Evolutionary conservation across 2,888 invertebrate species (phyloP), one percentile per base, ranked within the genome.

Genomic region (Eupithecia tripunctaria): DNA sequence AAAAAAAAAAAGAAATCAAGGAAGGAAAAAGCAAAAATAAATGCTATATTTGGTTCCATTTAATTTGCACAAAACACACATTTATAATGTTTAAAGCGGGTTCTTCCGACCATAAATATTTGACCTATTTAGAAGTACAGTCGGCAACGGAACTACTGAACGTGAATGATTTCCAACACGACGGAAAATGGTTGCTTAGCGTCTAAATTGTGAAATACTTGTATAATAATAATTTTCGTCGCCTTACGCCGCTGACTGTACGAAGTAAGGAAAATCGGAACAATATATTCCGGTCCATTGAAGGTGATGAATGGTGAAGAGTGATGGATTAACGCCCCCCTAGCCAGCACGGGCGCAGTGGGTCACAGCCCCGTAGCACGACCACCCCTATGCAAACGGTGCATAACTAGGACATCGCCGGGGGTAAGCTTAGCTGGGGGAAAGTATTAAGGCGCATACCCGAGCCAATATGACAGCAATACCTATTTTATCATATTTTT

Each of bases 41-140:
- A 47, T 1, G n/a, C 36, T 43, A 43, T 18, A 43, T 43, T 43
- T 43, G 41, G 15, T 15, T 43, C 47, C 47, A n/a, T n/a, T 47
- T 47, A 47, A 47, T 47, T 21, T 51, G 47, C 47, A 51, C 47
- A 51, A 51, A 51, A 51, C 47, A n/a, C 47, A 51, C n/a, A 21
- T 51, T 51, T 47, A 47, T 47, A n/a, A 43, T 47, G 1, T 47
- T n/a, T 8, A 21, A 21, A 51, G 21, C 47, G 47, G 10, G n/a
- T 51, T 51, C 47, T n/a, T 21, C n/a, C n/a, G 0, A 51, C 7
- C 47, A 10, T 21, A 8, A 21, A 51, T 51, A 51, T 21, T 51
- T 51, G 21, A 51, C 47, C 47, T 51, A 51, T n/a, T 51, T 51
- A 21, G 47, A 51, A 51, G 47, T n/a, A 47, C 47, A 47, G 47